Conservation (phyloP, 2,797 vertebrate genomes). For the Varecia variegata region DNA sequence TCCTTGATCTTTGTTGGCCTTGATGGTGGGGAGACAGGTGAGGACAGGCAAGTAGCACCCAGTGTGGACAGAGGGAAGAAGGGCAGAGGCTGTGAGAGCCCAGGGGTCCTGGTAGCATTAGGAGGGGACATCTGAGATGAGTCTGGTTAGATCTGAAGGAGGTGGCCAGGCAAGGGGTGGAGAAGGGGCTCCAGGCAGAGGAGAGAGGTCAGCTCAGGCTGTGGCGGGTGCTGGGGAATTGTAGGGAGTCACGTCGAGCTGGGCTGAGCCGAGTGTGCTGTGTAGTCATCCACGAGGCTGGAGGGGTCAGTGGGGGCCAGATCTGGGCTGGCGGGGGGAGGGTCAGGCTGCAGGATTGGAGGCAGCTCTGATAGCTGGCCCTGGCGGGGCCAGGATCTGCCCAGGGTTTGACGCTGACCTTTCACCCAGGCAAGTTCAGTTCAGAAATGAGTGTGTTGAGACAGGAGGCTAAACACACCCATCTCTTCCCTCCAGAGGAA, state of each 20-base stretch:
- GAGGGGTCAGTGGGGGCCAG: neutral
- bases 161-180: neutral
- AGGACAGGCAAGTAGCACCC: neutral
- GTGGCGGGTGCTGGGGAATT: neutral
- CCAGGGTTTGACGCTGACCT: fast-evolving
- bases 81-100: neutral
- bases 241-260: neutral
- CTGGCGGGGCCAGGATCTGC: neutral
- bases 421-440: neutral
- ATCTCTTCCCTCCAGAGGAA: neutral
- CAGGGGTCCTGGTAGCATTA: neutral
- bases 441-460: neutral
- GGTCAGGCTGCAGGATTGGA: neutral
- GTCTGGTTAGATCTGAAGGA: neutral
- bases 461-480: neutral
- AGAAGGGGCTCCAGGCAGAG: neutral
- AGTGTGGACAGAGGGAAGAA: neutral
- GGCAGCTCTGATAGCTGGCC: neutral
- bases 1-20: neutral
- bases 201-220: neutral
- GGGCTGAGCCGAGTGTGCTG: neutral
- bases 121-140: neutral
- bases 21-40: neutral
- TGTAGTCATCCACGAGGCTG: no score
- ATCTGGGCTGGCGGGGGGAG: fast-evolving